phyloP scores from a whole-genome alignment of 2,113 vertebrate species.

The Puffinus mauretanicus region DNA sequence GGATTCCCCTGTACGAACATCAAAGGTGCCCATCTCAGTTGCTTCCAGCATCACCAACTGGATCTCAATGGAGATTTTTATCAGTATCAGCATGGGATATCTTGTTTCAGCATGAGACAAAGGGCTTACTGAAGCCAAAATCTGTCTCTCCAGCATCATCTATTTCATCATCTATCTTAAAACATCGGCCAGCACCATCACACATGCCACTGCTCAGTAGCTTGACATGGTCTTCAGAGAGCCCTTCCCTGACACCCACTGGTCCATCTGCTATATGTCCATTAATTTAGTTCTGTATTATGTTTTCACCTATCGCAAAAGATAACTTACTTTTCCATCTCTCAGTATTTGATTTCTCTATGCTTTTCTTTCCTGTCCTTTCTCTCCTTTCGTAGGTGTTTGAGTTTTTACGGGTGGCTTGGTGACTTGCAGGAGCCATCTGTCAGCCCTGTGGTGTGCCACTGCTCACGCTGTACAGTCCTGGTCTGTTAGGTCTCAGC shows the following conservation, averaged over 20 bases:
- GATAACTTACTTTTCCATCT: not conserved
- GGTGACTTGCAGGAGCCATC: not conserved
- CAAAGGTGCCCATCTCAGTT: not conserved
- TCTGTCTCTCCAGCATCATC: not conserved
- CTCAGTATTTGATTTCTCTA: not conserved
- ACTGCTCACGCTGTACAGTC: fast-evolving
- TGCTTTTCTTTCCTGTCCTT: not conserved
- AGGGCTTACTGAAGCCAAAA: not conserved
- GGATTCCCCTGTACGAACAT: fast-evolving
- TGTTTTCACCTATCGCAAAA: not conserved
- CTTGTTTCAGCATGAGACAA: not conserved
- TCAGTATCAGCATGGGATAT: not conserved
- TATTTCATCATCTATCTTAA: not conserved
- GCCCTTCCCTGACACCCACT: not conserved
- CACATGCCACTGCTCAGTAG: not conserved
- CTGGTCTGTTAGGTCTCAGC: not conserved
- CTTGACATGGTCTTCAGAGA: not conserved
- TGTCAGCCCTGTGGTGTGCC: not conserved
- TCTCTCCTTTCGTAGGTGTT: not conserved
- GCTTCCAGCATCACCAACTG: not conserved
- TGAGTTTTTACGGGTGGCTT: not conserved
- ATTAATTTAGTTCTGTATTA: not conserved
- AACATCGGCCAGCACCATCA: not conserved
- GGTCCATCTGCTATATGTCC: not conserved
- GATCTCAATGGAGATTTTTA: not conserved